Base-by-base conservation (phyloP, 2,888 invertebrate species). In the Acronicta psi region DNA sequence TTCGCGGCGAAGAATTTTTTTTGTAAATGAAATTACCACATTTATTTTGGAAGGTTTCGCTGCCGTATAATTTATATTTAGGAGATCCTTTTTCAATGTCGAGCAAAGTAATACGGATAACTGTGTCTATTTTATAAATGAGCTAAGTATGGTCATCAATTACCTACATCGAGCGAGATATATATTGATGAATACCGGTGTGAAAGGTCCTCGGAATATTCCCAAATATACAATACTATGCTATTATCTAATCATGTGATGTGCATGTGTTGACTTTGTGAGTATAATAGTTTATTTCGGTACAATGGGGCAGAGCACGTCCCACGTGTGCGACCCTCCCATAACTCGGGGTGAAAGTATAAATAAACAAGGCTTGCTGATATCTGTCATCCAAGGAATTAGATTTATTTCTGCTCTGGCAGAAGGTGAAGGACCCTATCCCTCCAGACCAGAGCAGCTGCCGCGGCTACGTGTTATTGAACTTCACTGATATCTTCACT, bases 311-410 rank as follows among this genome's bases (percentile, higher is more conserved):
- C 80, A 80, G 82, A 81, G 82, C 79, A 75, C 80, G 82, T 82
- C 81, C 82, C 93, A 91, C 87, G 89, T 91, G 92, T 86, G 81
- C 87, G 81, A 87, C 90, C 91, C 91, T 87, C 84, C 82, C 68
- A 73, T 69, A 83, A 79, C 77, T 80, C 79, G 77, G 88, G 88
- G 87, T 88, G 88, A 92, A 92, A 91, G 88, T 93, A 94, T 92
- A 93, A 93, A 94, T 94, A 94, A 92, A 93, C 92, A 90, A 91
- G 89, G 85, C 91, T 92, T 90, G 91, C 93, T 92, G 94, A 92
- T 94, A 93, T 92, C 92, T 93, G 93, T 93, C 94, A 94, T 92
- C 90, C 88, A 77, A 91, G 75, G 92, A 89, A 91, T 93, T 92
- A 92, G 91, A 93, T 93, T 93, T 92, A 93, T 93, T 91, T 92